phyloP scores from a whole-genome alignment of 2,888 invertebrate genomes.

The Tipula helvola region DNA sequence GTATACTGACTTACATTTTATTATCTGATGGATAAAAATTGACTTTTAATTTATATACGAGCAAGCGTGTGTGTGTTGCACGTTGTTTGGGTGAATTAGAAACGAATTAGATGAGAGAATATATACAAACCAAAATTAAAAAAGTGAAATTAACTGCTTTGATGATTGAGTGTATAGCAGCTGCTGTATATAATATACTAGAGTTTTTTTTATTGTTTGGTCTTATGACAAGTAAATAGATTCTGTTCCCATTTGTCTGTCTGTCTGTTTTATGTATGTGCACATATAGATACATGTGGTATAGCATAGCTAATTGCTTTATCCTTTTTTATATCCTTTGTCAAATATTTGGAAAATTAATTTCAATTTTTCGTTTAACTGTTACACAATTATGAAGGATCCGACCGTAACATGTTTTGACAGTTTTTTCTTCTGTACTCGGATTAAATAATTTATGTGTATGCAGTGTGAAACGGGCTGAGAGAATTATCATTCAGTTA shows the following conservation, averaged over 20 bases:
- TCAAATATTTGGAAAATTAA: conserved; percentile 4
- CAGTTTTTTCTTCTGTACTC: background rate
- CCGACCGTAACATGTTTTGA: background rate
- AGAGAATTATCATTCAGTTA: background rate
- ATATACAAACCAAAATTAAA: background rate
- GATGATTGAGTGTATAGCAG: background rate
- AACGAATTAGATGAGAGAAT: background rate
- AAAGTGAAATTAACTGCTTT: background rate
- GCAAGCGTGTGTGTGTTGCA: background rate
- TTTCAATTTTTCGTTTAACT: background rate
- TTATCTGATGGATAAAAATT: background rate
- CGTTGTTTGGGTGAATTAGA: background rate
- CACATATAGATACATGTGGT: background rate
- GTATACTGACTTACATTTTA: background rate
- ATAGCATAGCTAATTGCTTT: background rate
- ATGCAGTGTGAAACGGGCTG: background rate
- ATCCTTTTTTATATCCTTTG: background rate
- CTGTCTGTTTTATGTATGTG: background rate
- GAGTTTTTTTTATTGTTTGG: background rate
- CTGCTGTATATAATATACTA: background rate
- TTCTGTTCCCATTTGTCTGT: background rate
- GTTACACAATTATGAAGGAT: background rate
- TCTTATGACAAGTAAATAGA: background rate
- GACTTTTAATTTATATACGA: background rate
- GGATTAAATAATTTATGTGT: background rate